Base-by-base conservation (phyloP, 2,797 vertebrate genomes). In the Alosa sapidissima region DNA sequence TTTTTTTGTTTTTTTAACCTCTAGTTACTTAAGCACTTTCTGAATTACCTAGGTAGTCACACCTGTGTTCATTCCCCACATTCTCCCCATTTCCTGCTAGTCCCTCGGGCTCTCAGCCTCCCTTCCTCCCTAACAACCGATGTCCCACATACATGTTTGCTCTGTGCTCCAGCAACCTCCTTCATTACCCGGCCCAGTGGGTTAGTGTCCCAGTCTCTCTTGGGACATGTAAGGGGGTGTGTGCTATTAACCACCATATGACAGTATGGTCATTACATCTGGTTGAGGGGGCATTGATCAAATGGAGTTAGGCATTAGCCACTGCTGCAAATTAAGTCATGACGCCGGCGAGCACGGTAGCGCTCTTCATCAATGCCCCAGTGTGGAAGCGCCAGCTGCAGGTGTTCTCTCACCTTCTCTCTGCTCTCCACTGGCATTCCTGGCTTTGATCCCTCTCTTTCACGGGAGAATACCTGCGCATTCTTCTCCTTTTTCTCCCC, bases 331-430 rank as follows among this genome's bases (percentile, higher is more conserved):
- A 36, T 51, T 21, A 78, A 78, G 45, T 11, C 33, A 4, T 24
- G 65, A 54, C 24, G 52, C 24, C 7, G 60, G 41, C 72, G 54
- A 62, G 72, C 33, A 4, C 45, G 72, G 72, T 41, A 78, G 24
- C 78, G 72, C 85, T 88, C 81, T 65, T 68, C 88, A 51, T 84
- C 65, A 62, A 68, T 54, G 51, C 0, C 84, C 89, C 81, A 84
- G 92, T 93, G 89, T 93, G 78, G 82, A 82, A 49, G 68, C 83
- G 87, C 87, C 88, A 90, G 91, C 93, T 91, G 86, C 84, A 89
- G 91, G 91, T 85, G 2, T 87, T 89, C 89, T 93, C 91, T 92
- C 91, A 90, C 92, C 58, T 91, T 87, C 83, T 81, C 89, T 90
- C 83, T 85, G 51, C 88, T 91, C 90, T 92, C 85, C 88, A 86